Evolutionary conservation across 1,140 invertebrate species (phyloP).

Genomic region (Orussus abietinus): DNA sequence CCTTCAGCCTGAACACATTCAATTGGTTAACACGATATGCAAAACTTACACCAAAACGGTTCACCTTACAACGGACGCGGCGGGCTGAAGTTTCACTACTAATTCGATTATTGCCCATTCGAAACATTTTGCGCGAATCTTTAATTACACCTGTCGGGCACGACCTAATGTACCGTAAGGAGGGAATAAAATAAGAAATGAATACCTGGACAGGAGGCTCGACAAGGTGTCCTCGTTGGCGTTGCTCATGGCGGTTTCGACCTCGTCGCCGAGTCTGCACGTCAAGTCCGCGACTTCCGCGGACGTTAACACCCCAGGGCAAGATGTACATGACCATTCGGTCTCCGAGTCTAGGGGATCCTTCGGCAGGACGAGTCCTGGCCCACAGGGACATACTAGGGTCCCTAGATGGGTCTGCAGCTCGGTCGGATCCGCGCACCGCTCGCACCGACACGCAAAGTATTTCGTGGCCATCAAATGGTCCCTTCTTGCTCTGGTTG

Average conservation of each 20-base stretch:
- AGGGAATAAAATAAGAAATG: too few species aligned
- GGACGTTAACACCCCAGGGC: slow-evolving; percentile 58
- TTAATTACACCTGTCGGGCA: too few species aligned
- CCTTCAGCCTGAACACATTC: slow-evolving; percentile 55
- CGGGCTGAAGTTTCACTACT: too few species aligned
- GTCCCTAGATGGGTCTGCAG: slow-evolving; percentile 71
- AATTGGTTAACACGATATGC: too few species aligned
- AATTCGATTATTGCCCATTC: too few species aligned
- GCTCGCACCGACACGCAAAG: slow-evolving; percentile 68
- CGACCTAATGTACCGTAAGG: too few species aligned
- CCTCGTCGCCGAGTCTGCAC: slow-evolving; percentile 69
- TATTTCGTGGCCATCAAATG: slow-evolving; percentile 79
- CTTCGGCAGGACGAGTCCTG: slow-evolving; percentile 63
- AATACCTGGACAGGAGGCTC: slow-evolving; percentile 43
- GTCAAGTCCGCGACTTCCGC: slow-evolving; percentile 60
- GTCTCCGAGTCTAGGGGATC: slow-evolving; percentile 65
- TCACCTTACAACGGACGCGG: too few species aligned
- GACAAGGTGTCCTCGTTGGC: slow-evolving; percentile 29
- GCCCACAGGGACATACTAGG: slow-evolving; percentile 64
- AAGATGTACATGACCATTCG: slow-evolving; percentile 72
- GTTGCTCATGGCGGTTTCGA: slow-evolving; percentile 59
- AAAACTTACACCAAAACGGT: too few species aligned
- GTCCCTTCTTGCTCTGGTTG: slow-evolving; percentile 70
- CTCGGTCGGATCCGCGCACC: slow-evolving; percentile 76
- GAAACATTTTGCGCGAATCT: too few species aligned